phyloP scores from a whole-genome alignment of 37 sponge, comb jelly and placozoan species.

The Diacarnus erythraeanus region DNA sequence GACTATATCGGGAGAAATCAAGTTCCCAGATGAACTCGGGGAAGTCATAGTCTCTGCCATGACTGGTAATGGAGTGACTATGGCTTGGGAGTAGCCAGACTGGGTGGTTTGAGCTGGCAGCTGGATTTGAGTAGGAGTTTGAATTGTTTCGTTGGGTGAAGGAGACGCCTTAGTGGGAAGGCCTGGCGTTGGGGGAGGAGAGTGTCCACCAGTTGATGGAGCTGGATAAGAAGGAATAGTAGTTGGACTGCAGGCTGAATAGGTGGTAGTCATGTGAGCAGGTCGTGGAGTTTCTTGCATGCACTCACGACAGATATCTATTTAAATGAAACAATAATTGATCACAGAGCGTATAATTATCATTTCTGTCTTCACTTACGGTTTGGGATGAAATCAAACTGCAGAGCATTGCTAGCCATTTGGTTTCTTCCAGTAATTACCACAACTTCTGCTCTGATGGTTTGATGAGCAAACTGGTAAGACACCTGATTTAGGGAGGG shows the following conservation, averaged over 20 bases:
- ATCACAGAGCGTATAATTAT: background rate
- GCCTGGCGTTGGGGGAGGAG: background rate
- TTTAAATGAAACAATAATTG: background rate
- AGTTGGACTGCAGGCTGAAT: background rate
- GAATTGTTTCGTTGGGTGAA: background rate
- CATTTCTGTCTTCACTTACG: conserved; percentile 23
- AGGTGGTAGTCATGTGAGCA: background rate
- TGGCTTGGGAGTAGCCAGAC: background rate
- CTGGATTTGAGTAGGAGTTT: background rate
- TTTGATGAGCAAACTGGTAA: conserved; percentile 1
- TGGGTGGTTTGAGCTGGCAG: background rate
- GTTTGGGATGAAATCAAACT: conserved; percentile 43
- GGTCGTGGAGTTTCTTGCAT: conserved; percentile 20
- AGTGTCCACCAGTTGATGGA: background rate
- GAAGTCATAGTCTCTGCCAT: background rate
- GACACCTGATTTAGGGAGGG: conserved; percentile 31
- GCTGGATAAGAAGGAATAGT: background rate
- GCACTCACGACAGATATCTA: conserved; percentile 39
- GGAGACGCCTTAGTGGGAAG: background rate
- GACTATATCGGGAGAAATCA: background rate
- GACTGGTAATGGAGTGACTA: background rate
- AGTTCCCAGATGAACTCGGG: background rate
- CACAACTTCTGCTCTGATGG: conserved; percentile 29
- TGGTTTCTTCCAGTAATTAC: conserved; percentile 61
- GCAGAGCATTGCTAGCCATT: conserved; percentile 30